Conservation (phyloP, 2,888 invertebrate genomes). For the Cantharis rustica region DNA sequence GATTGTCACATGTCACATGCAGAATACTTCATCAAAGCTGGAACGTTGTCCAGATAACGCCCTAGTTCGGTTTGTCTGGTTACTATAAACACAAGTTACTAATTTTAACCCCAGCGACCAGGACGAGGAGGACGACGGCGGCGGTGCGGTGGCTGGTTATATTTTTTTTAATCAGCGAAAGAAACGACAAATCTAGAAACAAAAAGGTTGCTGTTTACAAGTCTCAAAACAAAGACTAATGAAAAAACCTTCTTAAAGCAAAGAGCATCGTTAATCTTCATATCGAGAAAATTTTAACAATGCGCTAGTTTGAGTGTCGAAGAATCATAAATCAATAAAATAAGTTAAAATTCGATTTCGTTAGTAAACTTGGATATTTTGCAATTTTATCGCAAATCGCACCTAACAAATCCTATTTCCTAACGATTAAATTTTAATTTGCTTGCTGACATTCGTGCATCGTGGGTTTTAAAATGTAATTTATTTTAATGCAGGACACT, state of each 20-base stretch:
- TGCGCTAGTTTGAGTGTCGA: not conserved
- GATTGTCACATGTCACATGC: constrained; percentile 27
- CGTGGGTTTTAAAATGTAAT: constrained; percentile 13
- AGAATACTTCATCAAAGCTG: constrained; percentile 19
- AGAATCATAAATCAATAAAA: not conserved
- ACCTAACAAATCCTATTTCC: constrained; percentile 29
- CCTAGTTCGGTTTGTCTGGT: constrained; percentile 12
- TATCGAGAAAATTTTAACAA: not conserved
- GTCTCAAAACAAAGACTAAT: not conserved
- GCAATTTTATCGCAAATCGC: constrained; percentile 23
- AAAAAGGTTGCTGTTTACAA: not conserved
- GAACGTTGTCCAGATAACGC: constrained; percentile 27
- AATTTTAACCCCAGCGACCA: not conserved
- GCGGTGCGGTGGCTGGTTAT: not conserved
- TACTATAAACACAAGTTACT: constrained; percentile 3
- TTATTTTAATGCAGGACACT: constrained; percentile 22
- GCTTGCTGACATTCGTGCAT: constrained; percentile 18
- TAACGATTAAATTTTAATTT: constrained; percentile 30
- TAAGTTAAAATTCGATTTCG: constrained; percentile 16
- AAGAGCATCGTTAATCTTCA: not conserved
- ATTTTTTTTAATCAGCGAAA: not conserved
- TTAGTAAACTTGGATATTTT: constrained; percentile 19
- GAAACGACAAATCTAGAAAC: not conserved
- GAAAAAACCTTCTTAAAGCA: not conserved
- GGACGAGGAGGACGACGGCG: not conserved